phyloP scores from a whole-genome alignment of 1,140 invertebrate species.

The Monochamus saltuarius region DNA sequence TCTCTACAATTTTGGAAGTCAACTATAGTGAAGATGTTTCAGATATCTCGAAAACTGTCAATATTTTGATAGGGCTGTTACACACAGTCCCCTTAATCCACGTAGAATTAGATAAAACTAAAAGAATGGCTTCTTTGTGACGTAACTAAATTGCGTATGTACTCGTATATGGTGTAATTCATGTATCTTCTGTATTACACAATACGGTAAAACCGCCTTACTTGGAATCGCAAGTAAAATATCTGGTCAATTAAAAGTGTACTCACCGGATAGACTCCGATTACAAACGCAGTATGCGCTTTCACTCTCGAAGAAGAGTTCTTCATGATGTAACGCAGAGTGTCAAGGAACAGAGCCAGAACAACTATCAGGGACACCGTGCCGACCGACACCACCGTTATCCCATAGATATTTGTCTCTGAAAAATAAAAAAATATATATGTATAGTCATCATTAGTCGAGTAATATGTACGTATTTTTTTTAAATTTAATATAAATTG shows the following conservation, averaged over 20 bases:
- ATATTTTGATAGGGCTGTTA: no score
- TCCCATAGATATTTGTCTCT: slow-evolving; percentile 59
- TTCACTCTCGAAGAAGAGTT: slow-evolving; percentile 56
- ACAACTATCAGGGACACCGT: slow-evolving; percentile 53
- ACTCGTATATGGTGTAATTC: neutral
- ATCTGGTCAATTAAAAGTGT: neutral
- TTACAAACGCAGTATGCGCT: slow-evolving; percentile 57
- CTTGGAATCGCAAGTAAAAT: neutral
- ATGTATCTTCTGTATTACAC: neutral
- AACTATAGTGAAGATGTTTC: no score
- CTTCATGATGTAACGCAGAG: slow-evolving; percentile 56
- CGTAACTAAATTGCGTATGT: no score
- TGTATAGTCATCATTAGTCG: neutral
- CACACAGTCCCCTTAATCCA: no score
- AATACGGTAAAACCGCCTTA: neutral
- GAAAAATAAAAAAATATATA: slow-evolving; percentile 42
- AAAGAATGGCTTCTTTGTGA: no score
- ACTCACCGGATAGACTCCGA: slow-evolving; percentile 65
- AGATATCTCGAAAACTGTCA: no score
- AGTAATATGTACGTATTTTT: neutral
- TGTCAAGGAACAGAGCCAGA: slow-evolving; percentile 56
- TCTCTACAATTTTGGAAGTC: no score
- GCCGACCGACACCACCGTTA: slow-evolving; percentile 56
- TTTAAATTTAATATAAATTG: no score
- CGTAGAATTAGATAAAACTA: no score